Evolutionary conservation across 2,113 vertebrate species (phyloP), one percentile per base, ranked within the genome.

Genomic region (Suricata suricatta): DNA sequence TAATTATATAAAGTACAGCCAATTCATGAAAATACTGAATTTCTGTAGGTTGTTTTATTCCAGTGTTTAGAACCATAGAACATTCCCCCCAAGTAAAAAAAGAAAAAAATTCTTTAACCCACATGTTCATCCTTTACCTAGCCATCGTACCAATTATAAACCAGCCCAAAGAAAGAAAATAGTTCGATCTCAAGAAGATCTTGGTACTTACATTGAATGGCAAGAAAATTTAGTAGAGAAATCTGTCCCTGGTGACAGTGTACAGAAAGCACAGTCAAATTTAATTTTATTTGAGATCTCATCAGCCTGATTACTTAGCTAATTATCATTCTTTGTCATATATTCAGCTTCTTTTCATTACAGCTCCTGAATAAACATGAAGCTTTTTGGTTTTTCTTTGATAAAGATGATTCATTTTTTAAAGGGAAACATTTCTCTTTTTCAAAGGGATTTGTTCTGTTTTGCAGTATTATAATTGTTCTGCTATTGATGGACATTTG

Each of bases 321-420:
- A 96, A 85, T 97, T 97, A 69, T 27, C 11, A 0, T 19, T 96
- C 50, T 92, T 80, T 96, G 72, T 96, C 33, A 84, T 79, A 83
- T 87, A 84, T 41, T 82, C 47, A 64, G 14, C 38, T 72, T 92
- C 71, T 68, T 93, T 97, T 94, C 80, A 63, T 66, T 86, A 82
- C 21, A 74, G 54, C 66, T 95, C 94, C 57, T 77, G 91, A 97
- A 74, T 95, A 96, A 97, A 91, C 72, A 96, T 64, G 86, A 85
- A 90, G 66, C 69, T 69, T 93, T 84, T 88, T 80, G 41, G 63
- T 93, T 63, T 63, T 8, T 93, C 74, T 96, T 95, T 96, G 72
- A 77, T 89, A 90, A 93, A 95, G 81, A 88, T 95, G 69, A 85
- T 95, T 97, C 38, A 88, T 97, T 93, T 92, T 57, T 93, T 93